phyloP scores from a whole-genome alignment of 2,888 invertebrate species.

The Eugnorisma glareosa region DNA sequence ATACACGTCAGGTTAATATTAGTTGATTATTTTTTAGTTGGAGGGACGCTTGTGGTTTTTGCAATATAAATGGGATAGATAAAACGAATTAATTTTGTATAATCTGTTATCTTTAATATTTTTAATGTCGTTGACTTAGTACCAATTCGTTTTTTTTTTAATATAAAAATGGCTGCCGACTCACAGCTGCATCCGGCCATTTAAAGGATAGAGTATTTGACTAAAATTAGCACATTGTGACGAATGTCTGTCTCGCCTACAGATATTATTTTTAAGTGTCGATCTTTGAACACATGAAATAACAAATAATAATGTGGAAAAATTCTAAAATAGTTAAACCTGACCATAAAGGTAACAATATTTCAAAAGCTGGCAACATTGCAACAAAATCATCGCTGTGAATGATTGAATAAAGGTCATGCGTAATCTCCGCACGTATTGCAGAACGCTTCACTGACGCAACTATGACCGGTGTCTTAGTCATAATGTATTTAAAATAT shows the following conservation, averaged over 20 bases:
- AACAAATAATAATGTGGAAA: not conserved
- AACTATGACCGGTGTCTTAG: constrained; percentile 57
- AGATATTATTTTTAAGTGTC: not conserved
- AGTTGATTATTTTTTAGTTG: constrained; percentile 40
- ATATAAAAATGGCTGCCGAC: constrained; percentile 3
- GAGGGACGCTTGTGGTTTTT: constrained; percentile 62
- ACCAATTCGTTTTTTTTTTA: constrained; percentile 1
- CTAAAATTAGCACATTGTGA: constrained; percentile 17
- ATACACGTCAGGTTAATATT: constrained; percentile 55
- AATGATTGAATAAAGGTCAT: constrained; percentile 58
- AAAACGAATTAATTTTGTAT: constrained; percentile 30
- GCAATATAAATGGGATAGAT: constrained; percentile 32
- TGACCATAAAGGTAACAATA: constrained; percentile 20
- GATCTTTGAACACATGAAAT: not conserved
- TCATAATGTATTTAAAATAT: constrained; percentile 66
- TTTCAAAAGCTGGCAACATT: constrained; percentile 51
- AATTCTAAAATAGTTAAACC: not conserved
- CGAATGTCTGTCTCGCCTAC: not conserved
- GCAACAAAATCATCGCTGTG: constrained; percentile 32
- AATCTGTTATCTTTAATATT: constrained; percentile 43
- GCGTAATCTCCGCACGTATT: constrained; percentile 60
- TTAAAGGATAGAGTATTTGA: not conserved
- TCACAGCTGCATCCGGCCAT: constrained; percentile 7
- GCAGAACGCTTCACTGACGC: constrained; percentile 56
- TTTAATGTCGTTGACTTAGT: constrained; percentile 11